Evolutionary conservation across 1,140 invertebrate species (phyloP).

Genomic region (Ooceraea biroi): DNA sequence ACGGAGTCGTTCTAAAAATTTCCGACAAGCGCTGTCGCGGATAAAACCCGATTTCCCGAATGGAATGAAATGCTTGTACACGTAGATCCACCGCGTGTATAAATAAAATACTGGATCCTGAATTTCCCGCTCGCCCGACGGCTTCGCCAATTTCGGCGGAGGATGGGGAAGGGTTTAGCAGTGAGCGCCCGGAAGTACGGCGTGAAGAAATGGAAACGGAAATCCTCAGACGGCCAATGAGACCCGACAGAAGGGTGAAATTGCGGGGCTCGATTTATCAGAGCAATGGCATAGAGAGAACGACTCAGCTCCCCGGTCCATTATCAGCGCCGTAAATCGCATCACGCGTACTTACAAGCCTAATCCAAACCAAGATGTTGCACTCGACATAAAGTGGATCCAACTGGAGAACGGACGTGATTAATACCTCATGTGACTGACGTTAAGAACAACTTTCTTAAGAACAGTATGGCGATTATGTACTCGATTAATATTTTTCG

Average conservation of each 20-base stretch:
- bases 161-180: neutral
- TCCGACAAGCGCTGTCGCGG: conserved; percentile 40
- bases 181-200: neutral
- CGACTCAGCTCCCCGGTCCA: conserved; percentile 22
- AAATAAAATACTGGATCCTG: conserved; percentile 49
- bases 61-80: conserved; percentile 56
- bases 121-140: conserved; percentile 46
- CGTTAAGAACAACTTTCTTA: too few species aligned
- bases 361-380: conserved; percentile 41
- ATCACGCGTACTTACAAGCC: conserved; percentile 21
- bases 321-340: conserved; percentile 52
- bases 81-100: conserved; percentile 34
- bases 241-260: conserved; percentile 37
- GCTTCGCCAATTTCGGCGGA: conserved; percentile 43
- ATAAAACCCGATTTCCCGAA: conserved; percentile 54
- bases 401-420: neutral
- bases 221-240: conserved; percentile 42
- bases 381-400: conserved; percentile 14
- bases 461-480: neutral
- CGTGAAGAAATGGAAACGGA: conserved; percentile 58
- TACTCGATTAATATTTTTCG: neutral
- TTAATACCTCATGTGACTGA: conserved; percentile 8
- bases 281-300: conserved; percentile 3
- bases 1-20: conserved; percentile 40
- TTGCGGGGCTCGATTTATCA: conserved; percentile 54